Evolutionary conservation across 2,888 invertebrate species (phyloP), one percentile per base, ranked within the genome.

Genomic region (Diarsia brunnea): DNA sequence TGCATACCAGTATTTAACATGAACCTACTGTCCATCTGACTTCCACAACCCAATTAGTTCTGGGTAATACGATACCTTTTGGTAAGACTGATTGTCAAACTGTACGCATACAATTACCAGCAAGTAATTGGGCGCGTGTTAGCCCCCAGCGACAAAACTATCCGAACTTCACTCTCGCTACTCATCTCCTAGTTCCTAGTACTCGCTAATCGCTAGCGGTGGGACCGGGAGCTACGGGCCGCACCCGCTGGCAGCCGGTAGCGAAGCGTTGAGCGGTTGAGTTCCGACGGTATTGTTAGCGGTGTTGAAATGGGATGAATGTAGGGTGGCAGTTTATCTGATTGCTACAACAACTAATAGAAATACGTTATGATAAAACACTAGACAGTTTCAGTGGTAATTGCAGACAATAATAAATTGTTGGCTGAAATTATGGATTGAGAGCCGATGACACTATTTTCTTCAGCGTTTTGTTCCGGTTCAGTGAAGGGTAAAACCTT

Each of bases 201-300:
- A 38, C 16, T 63, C 63, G 63, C 63, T 63, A 4, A 7, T 38
- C 61, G 38, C 38, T 12, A 2, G n/a, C 63, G 4, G 14, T 43
- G 63, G 43, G n/a, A 8, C 63, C 14, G 3, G 8, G n/a, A 7
- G n/a, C n/a, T 8, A 14, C 14, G 51, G 63, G 55, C 24, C 19
- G 11, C 38, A 10, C 51, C 19, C 11, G 4, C 16, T 8, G 51
- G 49, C 24, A 21, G 31, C 31, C 64, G 69, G 24, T 58, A 60
- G 58, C 58, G 61, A 67, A 66, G 69, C 69, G 49, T 67, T 61
- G 51, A 72, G 43, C 49, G 58, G 27, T 27, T 21, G 53, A 66
- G 66, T 58, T 78, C 76, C 82, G 65, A 75, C 58, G 47, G 38
- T 55, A 78, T 69, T 79, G 66, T 69, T 19, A 60, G 12, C 24